Evolutionary conservation across 2,888 invertebrate species (phyloP).

Genomic region (Auanema sp.): DNA sequence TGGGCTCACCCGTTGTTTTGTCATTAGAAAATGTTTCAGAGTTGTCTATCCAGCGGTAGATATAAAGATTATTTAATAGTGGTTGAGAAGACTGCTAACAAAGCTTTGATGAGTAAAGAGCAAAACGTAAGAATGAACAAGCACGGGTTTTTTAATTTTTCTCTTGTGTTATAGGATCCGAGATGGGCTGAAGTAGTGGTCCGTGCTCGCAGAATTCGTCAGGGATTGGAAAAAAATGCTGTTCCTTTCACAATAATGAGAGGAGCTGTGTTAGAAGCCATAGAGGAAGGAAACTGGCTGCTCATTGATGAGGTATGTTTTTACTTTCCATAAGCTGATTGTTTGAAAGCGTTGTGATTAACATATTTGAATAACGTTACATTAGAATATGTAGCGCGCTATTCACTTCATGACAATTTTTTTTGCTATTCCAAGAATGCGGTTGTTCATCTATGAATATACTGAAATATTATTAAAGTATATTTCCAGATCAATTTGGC

Average conservation of each 20-base stretch:
- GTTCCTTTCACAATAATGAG: slow-evolving; percentile 54
- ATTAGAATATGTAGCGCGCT: background rate
- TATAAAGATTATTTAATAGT: slow-evolving; percentile 45
- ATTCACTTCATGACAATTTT: background rate
- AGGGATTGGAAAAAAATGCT: slow-evolving; percentile 39
- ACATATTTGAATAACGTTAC: slow-evolving; percentile 1
- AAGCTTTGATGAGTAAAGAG: slow-evolving; percentile 22
- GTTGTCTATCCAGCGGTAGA: slow-evolving; percentile 37
- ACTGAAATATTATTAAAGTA: no score
- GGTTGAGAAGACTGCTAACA: slow-evolving; percentile 41
- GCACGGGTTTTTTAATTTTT: background rate
- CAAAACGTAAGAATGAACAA: background rate
- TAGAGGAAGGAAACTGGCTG: slow-evolving; percentile 88
- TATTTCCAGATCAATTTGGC: slow-evolving; percentile 84
- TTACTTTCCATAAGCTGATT: background rate
- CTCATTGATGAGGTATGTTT: slow-evolving; percentile 78
- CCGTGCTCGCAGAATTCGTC: slow-evolving; percentile 21
- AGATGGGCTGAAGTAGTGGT: slow-evolving; percentile 44
- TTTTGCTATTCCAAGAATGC: background rate
- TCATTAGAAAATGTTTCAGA: slow-evolving; percentile 11
- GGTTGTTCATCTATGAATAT: slow-evolving; percentile 5
- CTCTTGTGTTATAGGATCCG: background rate
- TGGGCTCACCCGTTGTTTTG: slow-evolving; percentile 49
- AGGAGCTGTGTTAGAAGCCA: slow-evolving; percentile 85
- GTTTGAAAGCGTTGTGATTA: no score